Evolutionary conservation across 2,797 vertebrate genomes (phyloP).

Genomic region (Staurois parvus): DNA sequence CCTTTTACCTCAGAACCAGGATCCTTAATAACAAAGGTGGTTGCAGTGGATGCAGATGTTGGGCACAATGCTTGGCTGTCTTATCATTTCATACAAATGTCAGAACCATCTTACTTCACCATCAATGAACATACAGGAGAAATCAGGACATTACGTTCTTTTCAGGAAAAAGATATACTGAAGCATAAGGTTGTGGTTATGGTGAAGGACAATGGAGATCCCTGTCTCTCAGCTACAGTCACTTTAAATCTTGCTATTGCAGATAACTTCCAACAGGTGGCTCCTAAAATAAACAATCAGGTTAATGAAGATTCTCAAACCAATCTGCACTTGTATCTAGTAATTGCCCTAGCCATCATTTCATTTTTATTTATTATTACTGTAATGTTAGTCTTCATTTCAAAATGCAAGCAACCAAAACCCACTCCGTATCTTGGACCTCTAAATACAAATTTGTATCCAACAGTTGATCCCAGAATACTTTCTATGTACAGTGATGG

Average conservation of each 20-base stretch:
- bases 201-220: slow-evolving; percentile 79
- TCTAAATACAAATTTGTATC: slow-evolving; percentile 47
- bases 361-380: slow-evolving; percentile 72
- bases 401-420: slow-evolving; percentile 42
- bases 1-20: slow-evolving; percentile 74
- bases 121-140: slow-evolving; percentile 71
- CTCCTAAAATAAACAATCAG: slow-evolving; percentile 70
- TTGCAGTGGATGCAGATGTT: slow-evolving; percentile 77
- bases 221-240: slow-evolving; percentile 66
- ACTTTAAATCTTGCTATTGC: slow-evolving; percentile 51
- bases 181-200: slow-evolving; percentile 78
- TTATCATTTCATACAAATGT: background rate
- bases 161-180: slow-evolving; percentile 78
- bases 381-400: slow-evolving; percentile 60
- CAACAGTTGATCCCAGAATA: slow-evolving; percentile 29
- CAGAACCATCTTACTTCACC: background rate
- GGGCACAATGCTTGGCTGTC: slow-evolving; percentile 61
- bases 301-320: slow-evolving; percentile 62
- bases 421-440: background rate
- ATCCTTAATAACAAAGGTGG: slow-evolving; percentile 77
- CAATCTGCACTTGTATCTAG: slow-evolving; percentile 65
- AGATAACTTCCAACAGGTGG: slow-evolving; percentile 71
- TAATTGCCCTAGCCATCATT: slow-evolving; percentile 63
- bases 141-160: slow-evolving; percentile 77
- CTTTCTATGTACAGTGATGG: slow-evolving; percentile 53